A percentile compares a stretch with the other conserved stretches of the same genome.
These are phyloP conservation scores for Agrochola lota DNA, from an alignment of 2,888 invertebrate genomes.

Conservation along the genomic window DNA sequence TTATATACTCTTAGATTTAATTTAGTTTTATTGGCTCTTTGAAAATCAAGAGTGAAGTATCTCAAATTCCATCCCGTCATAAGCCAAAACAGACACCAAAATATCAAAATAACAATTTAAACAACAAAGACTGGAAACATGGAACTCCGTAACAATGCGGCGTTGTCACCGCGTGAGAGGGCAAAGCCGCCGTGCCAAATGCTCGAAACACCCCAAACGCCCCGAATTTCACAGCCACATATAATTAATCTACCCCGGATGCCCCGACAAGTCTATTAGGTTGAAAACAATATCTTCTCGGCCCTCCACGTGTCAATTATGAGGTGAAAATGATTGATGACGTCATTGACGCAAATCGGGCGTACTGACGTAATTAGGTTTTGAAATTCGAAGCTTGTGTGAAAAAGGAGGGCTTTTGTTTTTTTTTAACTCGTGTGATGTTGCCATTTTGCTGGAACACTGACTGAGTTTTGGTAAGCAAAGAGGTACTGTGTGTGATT, in stretches of 20 bases:
- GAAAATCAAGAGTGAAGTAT: background rate
- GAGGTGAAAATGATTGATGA: constrained; percentile 79
- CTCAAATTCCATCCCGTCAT: background rate
- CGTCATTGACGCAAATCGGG: constrained; percentile 68
- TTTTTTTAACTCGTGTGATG: background rate
- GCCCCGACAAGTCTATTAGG: constrained; percentile 82
- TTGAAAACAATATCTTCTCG: constrained; percentile 79
- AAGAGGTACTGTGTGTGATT: background rate
- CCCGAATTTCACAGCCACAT: constrained; percentile 70
- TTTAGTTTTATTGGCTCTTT: too few species aligned
- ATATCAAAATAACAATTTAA: constrained; percentile 45
- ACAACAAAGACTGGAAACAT: constrained; percentile 71
- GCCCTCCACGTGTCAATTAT: constrained; percentile 80
- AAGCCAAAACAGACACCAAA: constrained; percentile 15
- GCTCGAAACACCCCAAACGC: constrained; percentile 51
- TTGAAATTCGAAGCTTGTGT: constrained; percentile 57
- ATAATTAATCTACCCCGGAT: constrained; percentile 81
- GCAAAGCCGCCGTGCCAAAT: constrained; percentile 47
- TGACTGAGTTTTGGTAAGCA: background rate
- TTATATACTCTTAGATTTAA: background rate
- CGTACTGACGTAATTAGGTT: constrained; percentile 64
- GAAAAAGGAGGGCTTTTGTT: constrained; percentile 23
- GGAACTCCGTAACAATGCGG: constrained; percentile 83
- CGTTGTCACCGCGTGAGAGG: constrained; percentile 71
- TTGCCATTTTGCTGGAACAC: constrained; percentile 12